Evolutionary conservation across 2,113 vertebrate genomes (phyloP).

Genomic region (Bubo blakistoni): DNA sequence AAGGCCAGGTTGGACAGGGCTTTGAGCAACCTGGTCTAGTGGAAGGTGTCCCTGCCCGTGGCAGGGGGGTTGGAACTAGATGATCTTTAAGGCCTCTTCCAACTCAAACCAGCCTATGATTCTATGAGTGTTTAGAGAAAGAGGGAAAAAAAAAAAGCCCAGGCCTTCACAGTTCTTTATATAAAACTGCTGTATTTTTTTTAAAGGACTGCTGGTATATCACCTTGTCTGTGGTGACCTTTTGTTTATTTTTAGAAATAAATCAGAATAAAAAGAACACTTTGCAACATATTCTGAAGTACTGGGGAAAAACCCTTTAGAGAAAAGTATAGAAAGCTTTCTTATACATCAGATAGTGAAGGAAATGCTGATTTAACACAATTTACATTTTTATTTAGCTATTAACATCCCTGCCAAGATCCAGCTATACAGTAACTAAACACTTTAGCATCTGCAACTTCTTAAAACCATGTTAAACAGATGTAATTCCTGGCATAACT

Average conservation of each 20-base stretch:
- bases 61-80: too few species aligned
- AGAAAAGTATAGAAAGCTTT: background rate
- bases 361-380: background rate
- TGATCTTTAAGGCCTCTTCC: too few species aligned
- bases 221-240: background rate
- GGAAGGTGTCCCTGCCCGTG: too few species aligned
- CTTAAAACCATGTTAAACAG: background rate
- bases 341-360: background rate
- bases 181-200: background rate
- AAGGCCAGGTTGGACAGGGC: too few species aligned
- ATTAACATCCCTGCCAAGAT: background rate
- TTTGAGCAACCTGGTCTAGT: too few species aligned
- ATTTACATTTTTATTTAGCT: background rate
- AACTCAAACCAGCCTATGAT: too few species aligned
- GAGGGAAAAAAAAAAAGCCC: background rate
- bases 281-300: background rate
- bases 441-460: background rate
- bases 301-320: background rate
- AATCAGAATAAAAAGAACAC: background rate
- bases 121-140: background rate
- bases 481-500: conserved; percentile 3
- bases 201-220: background rate
- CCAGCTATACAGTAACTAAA: background rate
- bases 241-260: background rate
- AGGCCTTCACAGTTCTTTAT: background rate